Conservation (phyloP, 1,140 invertebrate species). For the Pollicipes pollicipes region DNA sequence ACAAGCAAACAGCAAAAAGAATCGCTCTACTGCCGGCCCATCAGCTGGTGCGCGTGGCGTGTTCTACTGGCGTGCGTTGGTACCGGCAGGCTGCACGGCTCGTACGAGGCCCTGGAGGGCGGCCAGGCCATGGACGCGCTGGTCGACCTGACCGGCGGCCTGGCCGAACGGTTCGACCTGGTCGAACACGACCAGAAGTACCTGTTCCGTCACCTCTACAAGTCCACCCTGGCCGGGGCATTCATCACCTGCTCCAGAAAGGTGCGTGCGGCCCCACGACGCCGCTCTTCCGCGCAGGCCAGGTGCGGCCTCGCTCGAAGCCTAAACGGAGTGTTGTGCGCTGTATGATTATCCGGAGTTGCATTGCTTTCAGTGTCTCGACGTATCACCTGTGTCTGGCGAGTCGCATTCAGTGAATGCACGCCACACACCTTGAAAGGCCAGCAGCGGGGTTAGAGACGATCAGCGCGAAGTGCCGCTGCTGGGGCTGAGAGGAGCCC, state of each 20-base stretch:
- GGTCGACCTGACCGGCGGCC: constrained; percentile 40
- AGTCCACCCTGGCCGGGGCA: constrained; percentile 31
- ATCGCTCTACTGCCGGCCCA: too few species aligned
- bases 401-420: background rate
- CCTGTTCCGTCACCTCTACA: constrained; percentile 31
- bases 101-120: constrained; percentile 25
- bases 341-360: background rate
- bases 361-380: too few species aligned
- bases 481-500: too few species aligned
- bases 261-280: constrained; percentile 19
- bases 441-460: too few species aligned
- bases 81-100: constrained; percentile 21
- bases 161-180: constrained; percentile 32
- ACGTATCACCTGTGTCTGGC: background rate
- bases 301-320: too few species aligned
- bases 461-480: too few species aligned
- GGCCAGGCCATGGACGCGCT: constrained; percentile 38
- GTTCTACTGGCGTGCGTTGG: too few species aligned
- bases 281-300: too few species aligned
- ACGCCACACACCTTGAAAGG: too few species aligned
- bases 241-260: constrained; percentile 44
- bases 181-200: constrained; percentile 20
- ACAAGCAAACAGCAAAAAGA: too few species aligned
- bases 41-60: too few species aligned
- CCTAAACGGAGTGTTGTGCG: background rate